Evolutionary conservation across 2,888 invertebrate genomes (phyloP).

Genomic region (Cybosia mesomella): DNA sequence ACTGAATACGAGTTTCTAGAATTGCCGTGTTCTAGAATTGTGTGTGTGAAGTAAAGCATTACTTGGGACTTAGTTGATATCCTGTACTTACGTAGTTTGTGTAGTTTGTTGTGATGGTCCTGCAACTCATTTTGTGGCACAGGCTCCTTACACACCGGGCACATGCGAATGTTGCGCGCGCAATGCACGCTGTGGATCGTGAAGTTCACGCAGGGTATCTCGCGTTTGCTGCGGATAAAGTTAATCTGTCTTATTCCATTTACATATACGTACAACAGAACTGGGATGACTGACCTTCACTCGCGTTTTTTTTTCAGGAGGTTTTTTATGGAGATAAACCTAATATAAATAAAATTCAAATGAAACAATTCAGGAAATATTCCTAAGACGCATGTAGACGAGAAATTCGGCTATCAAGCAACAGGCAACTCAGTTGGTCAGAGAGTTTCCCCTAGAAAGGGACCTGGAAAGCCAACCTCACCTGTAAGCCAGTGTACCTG

Average conservation of each 20-base stretch:
- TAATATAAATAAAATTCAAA: too few species aligned
- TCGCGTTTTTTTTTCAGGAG: too few species aligned
- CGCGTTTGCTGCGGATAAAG: slow-evolving; percentile 87
- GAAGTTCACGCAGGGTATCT: slow-evolving; percentile 89
- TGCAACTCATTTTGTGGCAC: slow-evolving; percentile 87
- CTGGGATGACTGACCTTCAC: too few species aligned
- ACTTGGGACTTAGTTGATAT: too few species aligned
- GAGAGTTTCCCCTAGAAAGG: neutral
- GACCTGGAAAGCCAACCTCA: too few species aligned
- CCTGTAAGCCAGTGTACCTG: too few species aligned
- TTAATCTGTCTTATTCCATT: neutral
- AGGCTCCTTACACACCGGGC: slow-evolving; percentile 90
- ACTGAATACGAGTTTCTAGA: neutral
- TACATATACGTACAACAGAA: neutral
- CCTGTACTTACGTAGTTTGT: slow-evolving; percentile 71
- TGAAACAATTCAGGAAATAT: too few species aligned
- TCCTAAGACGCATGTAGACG: too few species aligned
- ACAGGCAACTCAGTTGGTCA: neutral
- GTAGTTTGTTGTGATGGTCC: slow-evolving; percentile 82
- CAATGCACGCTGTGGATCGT: slow-evolving; percentile 91
- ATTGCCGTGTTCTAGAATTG: too few species aligned
- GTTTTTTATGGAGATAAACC: too few species aligned
- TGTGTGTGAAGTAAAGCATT: too few species aligned
- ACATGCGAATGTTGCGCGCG: slow-evolving; percentile 89
- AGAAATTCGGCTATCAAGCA: too few species aligned